Evolutionary conservation across 2,113 vertebrate species (phyloP).

Genomic region (Columba janthina): DNA sequence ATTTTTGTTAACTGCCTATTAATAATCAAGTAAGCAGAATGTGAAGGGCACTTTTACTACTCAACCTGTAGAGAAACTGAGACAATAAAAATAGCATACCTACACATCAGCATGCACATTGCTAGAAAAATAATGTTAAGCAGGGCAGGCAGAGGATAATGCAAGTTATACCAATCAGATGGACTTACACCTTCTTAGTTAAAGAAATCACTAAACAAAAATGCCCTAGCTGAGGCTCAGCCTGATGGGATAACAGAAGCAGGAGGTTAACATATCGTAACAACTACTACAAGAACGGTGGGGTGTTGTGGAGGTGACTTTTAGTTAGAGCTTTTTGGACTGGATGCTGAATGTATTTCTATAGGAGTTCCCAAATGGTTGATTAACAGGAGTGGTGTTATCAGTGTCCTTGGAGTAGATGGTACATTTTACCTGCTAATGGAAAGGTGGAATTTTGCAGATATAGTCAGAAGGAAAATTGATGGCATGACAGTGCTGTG

Average conservation of each 20-base stretch:
- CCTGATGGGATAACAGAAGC: not conserved
- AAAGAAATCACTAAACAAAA: not conserved
- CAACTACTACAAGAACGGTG: not conserved
- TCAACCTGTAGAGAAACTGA: not conserved
- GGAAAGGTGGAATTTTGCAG: not conserved
- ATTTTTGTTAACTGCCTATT: not conserved
- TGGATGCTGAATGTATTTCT: not conserved
- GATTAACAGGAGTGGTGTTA: not conserved
- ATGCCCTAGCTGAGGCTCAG: not conserved
- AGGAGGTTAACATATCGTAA: not conserved
- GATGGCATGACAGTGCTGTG: not conserved
- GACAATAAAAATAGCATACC: not conserved
- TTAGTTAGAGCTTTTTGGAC: not conserved
- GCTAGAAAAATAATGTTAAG: not conserved
- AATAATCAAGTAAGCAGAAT: not conserved
- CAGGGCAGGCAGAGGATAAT: not conserved
- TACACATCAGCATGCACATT: not conserved
- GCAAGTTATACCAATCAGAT: not conserved
- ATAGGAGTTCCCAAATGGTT: not conserved
- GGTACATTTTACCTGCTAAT: not conserved
- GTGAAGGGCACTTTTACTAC: not conserved
- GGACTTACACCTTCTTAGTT: not conserved
- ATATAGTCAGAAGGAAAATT: slow-evolving; percentile 20
- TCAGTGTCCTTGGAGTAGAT: not conserved
- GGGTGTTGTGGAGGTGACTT: not conserved